Conservation (phyloP, 2,113 vertebrate species). For the Hyperopisus bebe region DNA sequence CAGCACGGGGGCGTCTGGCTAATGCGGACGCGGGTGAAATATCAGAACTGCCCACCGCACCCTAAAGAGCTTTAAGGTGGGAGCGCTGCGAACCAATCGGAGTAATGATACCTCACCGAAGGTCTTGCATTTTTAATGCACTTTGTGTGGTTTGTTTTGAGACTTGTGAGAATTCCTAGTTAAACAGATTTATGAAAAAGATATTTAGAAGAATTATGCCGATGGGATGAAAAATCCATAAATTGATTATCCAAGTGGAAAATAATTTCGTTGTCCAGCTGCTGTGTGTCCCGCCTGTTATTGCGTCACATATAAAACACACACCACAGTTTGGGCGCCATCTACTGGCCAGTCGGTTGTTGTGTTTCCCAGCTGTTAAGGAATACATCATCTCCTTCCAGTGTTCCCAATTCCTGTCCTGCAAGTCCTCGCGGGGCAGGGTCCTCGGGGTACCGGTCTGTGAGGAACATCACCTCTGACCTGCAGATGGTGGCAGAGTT, state of each 20-base stretch:
- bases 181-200: background rate
- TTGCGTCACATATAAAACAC: background rate
- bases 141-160: background rate
- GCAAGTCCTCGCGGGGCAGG: conserved; percentile 93
- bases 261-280: too few species aligned
- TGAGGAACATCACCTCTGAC: conserved; percentile 89
- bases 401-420: conserved; percentile 95
- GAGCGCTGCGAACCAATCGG: background rate
- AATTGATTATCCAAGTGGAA: too few species aligned
- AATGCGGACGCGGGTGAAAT: background rate
- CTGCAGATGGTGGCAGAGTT: conserved; percentile 93
- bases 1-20: background rate
- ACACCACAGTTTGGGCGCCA: background rate
- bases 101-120: background rate
- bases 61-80: background rate
- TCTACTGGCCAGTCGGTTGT: background rate
- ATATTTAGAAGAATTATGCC: background rate
- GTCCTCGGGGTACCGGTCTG: conserved; percentile 89
- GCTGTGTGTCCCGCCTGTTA: background rate
- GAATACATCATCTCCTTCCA: conserved; percentile 37
- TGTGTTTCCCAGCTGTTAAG: background rate
- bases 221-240: background rate
- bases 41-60: background rate
- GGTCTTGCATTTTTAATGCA: background rate
- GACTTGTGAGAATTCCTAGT: background rate